Percentiles rank a stretch among this genome's conserved stretches.
Conservation (phyloP, 2,113 vertebrate genomes). For the Pycnonotus jocosus region DNA sequence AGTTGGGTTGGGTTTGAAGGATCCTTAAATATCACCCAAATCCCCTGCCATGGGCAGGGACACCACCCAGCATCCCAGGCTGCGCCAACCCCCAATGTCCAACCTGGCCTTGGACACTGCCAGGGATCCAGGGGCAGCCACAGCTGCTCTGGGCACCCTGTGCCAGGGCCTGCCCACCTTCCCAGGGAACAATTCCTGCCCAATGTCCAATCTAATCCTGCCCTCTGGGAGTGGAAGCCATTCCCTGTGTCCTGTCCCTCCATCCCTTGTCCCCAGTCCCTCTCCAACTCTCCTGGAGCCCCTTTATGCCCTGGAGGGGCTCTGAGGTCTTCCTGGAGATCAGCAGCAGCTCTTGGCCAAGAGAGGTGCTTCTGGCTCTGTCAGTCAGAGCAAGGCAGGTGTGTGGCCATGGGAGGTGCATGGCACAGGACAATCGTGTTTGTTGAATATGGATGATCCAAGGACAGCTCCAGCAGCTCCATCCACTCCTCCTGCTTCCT, state of each 20-base stretch:
- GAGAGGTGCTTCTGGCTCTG: background rate
- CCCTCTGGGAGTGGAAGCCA: background rate
- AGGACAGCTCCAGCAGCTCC: background rate
- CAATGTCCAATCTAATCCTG: background rate
- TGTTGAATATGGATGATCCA: rapidly evolving
- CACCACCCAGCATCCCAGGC: rapidly evolving
- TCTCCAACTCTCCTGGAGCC: background rate
- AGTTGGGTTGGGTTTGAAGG: background rate
- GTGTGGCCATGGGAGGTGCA: background rate
- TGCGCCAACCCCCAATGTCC: rapidly evolving
- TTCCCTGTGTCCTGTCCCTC: background rate
- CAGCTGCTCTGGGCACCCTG: background rate
- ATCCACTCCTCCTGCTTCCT: background rate
- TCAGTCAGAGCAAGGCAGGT: background rate
- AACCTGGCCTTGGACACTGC: background rate
- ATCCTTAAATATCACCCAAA: background rate
- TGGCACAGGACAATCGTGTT: background rate
- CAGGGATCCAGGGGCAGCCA: background rate
- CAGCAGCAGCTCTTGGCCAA: background rate
- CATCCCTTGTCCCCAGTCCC: background rate
- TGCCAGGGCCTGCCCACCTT: background rate
- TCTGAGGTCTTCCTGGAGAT: background rate
- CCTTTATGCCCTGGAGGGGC: background rate
- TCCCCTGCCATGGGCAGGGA: background rate
- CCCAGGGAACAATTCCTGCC: background rate